Evolutionary conservation across 1,140 invertebrate species (phyloP).

Genomic region (Forficula auricularia): DNA sequence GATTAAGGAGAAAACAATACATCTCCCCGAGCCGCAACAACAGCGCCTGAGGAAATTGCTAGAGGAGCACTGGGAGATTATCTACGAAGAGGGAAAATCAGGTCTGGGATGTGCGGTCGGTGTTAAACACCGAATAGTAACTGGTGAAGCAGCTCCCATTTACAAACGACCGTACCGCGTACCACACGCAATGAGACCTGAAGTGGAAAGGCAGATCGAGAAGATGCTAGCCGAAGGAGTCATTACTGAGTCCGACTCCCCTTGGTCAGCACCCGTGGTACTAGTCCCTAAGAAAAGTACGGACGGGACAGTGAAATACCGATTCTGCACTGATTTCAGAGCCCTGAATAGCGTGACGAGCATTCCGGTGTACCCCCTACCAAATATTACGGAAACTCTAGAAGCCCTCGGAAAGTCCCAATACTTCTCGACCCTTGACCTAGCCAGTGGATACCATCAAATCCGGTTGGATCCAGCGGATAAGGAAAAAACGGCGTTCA

Average conservation of each 20-base stretch:
- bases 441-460: conserved; percentile 28
- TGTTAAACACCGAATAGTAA: too few relatives aligned
- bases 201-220: conserved; percentile 1
- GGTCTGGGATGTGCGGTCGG: too few relatives aligned
- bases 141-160: too few relatives aligned
- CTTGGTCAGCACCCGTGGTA: conserved; percentile 3
- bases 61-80: too few relatives aligned
- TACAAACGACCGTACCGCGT: too few relatives aligned
- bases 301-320: conserved; percentile 19
- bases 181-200: too few relatives aligned
- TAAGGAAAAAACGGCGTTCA: conserved; percentile 20
- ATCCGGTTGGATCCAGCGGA: conserved; percentile 20
- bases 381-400: conserved; percentile 29
- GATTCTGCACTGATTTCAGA: conserved; percentile 24
- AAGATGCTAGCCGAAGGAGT: conserved; percentile 7
- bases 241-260: not conserved
- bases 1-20: too few relatives aligned
- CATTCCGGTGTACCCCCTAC: conserved; percentile 32
- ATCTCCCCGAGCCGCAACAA: too few relatives aligned
- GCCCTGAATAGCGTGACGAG: conserved; percentile 25
- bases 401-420: conserved; percentile 26
- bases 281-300: conserved; percentile 10
- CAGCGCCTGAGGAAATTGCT: too few relatives aligned
- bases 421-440: conserved; percentile 31
- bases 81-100: too few relatives aligned